phyloP scores from a whole-genome alignment of 2,113 vertebrate genomes.

The Macrotis lagotis region DNA sequence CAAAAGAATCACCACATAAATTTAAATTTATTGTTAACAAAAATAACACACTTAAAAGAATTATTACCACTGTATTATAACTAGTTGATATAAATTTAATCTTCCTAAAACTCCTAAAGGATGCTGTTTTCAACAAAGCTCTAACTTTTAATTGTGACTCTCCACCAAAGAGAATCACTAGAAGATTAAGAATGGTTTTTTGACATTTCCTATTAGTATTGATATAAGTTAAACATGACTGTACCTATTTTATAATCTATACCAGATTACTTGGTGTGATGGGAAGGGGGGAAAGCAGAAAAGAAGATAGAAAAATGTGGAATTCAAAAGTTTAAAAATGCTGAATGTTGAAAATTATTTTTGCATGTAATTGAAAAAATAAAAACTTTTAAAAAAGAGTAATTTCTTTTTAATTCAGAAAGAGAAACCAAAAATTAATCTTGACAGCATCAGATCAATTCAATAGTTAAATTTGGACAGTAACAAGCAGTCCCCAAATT shows the following conservation, averaged over 20 bases:
- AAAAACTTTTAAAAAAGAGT: too few relatives aligned
- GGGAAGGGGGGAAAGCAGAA: too few relatives aligned
- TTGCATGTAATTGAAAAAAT: too few relatives aligned
- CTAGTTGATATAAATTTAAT: neutral
- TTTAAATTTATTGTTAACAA: too few relatives aligned
- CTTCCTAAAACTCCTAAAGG: slow-evolving; percentile 36
- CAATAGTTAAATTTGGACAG: slow-evolving; percentile 12
- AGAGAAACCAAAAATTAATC: slow-evolving; percentile 3
- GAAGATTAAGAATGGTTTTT: neutral
- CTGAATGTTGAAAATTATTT: too few relatives aligned
- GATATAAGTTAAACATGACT: too few relatives aligned
- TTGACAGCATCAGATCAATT: slow-evolving; percentile 35
- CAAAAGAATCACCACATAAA: slow-evolving; percentile 42
- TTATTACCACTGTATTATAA: neutral
- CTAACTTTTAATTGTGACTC: neutral
- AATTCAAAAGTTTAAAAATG: too few relatives aligned
- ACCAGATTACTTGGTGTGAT: too few relatives aligned
- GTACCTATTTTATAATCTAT: too few relatives aligned
- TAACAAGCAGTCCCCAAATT: neutral
- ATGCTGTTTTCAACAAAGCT: slow-evolving; percentile 25
- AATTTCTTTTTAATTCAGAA: too few relatives aligned
- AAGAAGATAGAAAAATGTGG: too few relatives aligned
- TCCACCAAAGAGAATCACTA: neutral
- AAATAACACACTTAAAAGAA: slow-evolving; percentile 4
- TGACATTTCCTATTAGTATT: neutral